Conservation (phyloP, 2,113 vertebrate genomes). For the Myodes glareolus region DNA sequence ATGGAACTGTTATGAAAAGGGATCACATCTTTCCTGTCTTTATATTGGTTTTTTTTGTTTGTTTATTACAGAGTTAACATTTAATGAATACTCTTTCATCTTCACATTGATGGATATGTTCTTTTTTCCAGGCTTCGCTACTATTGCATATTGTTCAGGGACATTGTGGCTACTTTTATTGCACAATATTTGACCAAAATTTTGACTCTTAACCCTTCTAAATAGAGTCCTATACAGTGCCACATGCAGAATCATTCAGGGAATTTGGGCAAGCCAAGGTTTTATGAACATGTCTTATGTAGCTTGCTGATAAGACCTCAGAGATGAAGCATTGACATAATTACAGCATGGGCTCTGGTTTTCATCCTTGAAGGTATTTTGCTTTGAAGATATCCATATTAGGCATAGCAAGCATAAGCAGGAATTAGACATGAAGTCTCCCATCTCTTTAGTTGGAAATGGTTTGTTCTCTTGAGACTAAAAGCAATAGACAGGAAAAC, state of each 20-base stretch:
- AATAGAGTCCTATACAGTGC: neutral
- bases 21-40: neutral
- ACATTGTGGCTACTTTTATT: conserved; percentile 8
- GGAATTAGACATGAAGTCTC: neutral
- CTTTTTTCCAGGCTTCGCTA: neutral
- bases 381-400: conserved; percentile 32
- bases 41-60: neutral
- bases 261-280: neutral
- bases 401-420: neutral
- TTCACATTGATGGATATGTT: neutral
- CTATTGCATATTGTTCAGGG: neutral
- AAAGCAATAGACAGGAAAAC: conserved; percentile 28
- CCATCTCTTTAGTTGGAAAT: neutral
- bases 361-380: neutral
- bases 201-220: neutral
- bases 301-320: neutral
- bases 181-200: neutral
- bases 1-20: neutral
- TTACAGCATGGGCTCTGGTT: neutral
- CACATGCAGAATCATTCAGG: conserved; percentile 2
- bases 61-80: neutral
- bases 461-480: conserved; percentile 3
- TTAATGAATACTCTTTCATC: neutral
- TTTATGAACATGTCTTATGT: neutral
- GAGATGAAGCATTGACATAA: neutral